These are phyloP conservation scores for Luscinia luscinia DNA, from an alignment of 2,797 vertebrate genomes.

Conservation along the genomic window DNA sequence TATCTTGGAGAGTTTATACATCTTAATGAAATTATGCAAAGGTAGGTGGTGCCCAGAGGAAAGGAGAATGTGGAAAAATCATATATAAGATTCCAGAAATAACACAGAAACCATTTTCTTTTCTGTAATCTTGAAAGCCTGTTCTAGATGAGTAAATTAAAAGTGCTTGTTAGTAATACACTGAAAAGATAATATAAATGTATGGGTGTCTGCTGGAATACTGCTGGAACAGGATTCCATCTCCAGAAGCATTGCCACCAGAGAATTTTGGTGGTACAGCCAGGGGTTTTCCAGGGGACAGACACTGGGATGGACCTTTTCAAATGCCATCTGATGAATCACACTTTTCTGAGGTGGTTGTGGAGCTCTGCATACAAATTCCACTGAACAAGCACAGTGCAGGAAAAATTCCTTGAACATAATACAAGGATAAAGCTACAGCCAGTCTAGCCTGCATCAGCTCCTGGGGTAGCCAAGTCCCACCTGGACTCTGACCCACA, in stretches of 20 bases:
- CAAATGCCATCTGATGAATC: conserved; percentile 30
- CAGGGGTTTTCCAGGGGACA: not conserved
- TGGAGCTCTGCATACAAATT: not conserved
- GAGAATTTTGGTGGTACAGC: not conserved
- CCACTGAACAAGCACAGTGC: not conserved
- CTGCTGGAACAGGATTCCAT: not conserved
- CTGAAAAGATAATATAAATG: not conserved
- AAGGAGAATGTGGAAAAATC: conserved; percentile 30
- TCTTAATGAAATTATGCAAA: conserved; percentile 51
- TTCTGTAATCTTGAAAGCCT: not conserved
- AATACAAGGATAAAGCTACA: not conserved
- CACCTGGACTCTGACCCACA: not conserved
- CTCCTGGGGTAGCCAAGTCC: not conserved
- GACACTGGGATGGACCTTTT: not conserved
- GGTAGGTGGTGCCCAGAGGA: conserved; percentile 32
- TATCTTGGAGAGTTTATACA: conserved; percentile 57
- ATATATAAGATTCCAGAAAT: conserved; percentile 43
- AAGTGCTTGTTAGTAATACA: not conserved
- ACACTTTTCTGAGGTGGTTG: not conserved
- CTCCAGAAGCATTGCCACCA: not conserved
- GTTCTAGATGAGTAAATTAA: not conserved
- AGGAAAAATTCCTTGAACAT: not conserved
- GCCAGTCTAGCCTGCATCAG: accelerated
- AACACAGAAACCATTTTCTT: conserved; percentile 19
- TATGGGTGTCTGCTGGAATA: not conserved